These are phyloP conservation scores for Sarcophaga carnaria DNA, from an alignment of 2,888 invertebrate species.

Conservation along the genomic window DNA sequence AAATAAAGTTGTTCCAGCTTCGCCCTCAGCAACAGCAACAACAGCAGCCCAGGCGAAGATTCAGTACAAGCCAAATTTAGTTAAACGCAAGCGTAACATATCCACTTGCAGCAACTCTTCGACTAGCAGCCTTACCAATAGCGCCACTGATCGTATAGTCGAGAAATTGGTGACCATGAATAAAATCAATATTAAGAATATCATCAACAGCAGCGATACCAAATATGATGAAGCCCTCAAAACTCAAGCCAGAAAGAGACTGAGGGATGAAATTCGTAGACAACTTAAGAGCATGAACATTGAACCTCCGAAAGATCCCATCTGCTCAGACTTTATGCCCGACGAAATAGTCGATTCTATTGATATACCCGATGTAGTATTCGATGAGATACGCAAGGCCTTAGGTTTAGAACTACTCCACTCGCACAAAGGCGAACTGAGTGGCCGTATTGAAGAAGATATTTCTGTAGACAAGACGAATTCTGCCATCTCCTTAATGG, in stretches of 20 bases:
- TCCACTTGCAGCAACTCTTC: slow-evolving; percentile 72
- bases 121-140: slow-evolving; percentile 72
- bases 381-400: slow-evolving; percentile 78
- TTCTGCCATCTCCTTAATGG: background rate
- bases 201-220: slow-evolving; percentile 80
- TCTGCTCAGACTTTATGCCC: slow-evolving; percentile 73
- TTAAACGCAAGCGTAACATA: slow-evolving; percentile 66
- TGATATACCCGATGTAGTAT: slow-evolving; percentile 77
- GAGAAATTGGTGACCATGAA: slow-evolving; percentile 79
- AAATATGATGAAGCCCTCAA: slow-evolving; percentile 80
- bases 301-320: slow-evolving; percentile 74
- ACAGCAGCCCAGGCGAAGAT: slow-evolving; percentile 12
- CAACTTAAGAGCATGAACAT: slow-evolving; percentile 77
- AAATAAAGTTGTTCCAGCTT: background rate
- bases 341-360: slow-evolving; percentile 79
- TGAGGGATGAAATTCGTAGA: slow-evolving; percentile 79
- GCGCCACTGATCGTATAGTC: slow-evolving; percentile 70
- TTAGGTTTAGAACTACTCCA: slow-evolving; percentile 77
- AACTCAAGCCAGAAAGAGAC: slow-evolving; percentile 76
- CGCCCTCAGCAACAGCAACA: background rate
- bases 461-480: background rate
- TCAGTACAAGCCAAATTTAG: slow-evolving; percentile 71
- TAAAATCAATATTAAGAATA: slow-evolving; percentile 78
- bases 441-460: slow-evolving; percentile 9
- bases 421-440: slow-evolving; percentile 19